These are phyloP conservation scores for Hemibagrus guttatus DNA, from an alignment of 2,797 vertebrate species.

Conservation along the genomic window DNA sequence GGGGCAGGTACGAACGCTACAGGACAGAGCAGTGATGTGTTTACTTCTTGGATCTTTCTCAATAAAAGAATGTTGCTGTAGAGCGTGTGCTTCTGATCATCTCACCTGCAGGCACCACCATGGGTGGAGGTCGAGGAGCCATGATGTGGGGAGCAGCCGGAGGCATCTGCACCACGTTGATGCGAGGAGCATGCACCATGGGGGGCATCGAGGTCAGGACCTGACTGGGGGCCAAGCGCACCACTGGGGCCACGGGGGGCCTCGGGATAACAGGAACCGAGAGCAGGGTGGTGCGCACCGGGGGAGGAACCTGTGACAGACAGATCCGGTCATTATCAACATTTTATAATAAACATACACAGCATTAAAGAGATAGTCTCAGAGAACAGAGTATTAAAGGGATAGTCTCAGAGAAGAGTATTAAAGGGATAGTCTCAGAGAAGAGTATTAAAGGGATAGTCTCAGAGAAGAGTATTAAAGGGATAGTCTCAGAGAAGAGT, in stretches of 20 bases:
- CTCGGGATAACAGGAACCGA: slow-evolving; percentile 92
- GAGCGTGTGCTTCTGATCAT: background rate
- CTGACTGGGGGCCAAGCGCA: slow-evolving; percentile 88
- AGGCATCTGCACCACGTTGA: slow-evolving; percentile 95
- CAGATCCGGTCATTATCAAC: no score
- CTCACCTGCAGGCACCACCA: slow-evolving; percentile 94
- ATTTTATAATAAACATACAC: background rate
- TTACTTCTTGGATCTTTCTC: background rate
- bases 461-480: no score
- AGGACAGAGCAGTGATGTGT: background rate
- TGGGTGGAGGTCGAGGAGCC: slow-evolving; percentile 91
- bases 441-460: no score
- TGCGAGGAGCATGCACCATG: slow-evolving; percentile 89
- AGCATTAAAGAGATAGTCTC: background rate
- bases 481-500: no score
- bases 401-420: no score
- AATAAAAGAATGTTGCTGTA: background rate
- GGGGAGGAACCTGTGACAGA: slow-evolving; percentile 82
- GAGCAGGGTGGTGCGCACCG: slow-evolving; percentile 89
- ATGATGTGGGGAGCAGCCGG: slow-evolving; percentile 88
- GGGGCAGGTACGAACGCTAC: slow-evolving; percentile 94
- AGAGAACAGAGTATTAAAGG: no score
- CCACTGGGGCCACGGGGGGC: slow-evolving; percentile 87
- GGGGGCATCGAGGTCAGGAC: slow-evolving; percentile 91
- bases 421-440: no score